A percentile compares a stretch with the other conserved stretches of the same genome.
These are phyloP conservation scores for Eutolmus rufibarbis DNA, from an alignment of 2,888 invertebrate genomes.

Conservation along the genomic window DNA sequence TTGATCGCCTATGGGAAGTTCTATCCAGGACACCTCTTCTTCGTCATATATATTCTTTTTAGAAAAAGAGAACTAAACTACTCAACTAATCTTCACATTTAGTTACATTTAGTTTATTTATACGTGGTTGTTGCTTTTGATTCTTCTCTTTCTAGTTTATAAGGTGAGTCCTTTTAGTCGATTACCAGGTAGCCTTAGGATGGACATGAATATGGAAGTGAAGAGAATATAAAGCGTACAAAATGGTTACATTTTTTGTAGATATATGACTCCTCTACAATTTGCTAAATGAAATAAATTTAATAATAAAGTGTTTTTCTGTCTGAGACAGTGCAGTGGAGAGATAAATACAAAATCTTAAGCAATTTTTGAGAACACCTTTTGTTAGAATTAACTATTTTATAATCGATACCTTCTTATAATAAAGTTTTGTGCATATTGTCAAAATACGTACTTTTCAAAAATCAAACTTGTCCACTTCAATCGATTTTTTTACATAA, in stretches of 20 bases:
- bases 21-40: background rate
- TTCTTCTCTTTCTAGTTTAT: background rate
- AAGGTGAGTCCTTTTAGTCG: background rate
- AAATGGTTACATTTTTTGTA: background rate
- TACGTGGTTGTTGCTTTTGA: background rate
- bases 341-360: background rate
- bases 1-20: background rate
- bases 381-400: too few species aligned
- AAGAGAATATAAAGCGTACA: background rate
- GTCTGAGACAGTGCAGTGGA: background rate
- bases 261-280: background rate
- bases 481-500: too few species aligned
- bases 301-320: background rate
- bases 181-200: slow-evolving; percentile 19
- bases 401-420: too few species aligned
- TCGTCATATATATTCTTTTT: background rate
- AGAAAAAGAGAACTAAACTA: slow-evolving; percentile 15
- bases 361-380: too few species aligned
- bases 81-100: slow-evolving; percentile 32
- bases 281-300: background rate
- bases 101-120: slow-evolving; percentile 27
- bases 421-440: too few species aligned
- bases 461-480: too few species aligned
- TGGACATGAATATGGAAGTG: slow-evolving; percentile 19
- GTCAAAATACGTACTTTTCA: too few species aligned